Conservation (phyloP, 2,113 vertebrate species). For the Hippoglossus stenolepis region DNA sequence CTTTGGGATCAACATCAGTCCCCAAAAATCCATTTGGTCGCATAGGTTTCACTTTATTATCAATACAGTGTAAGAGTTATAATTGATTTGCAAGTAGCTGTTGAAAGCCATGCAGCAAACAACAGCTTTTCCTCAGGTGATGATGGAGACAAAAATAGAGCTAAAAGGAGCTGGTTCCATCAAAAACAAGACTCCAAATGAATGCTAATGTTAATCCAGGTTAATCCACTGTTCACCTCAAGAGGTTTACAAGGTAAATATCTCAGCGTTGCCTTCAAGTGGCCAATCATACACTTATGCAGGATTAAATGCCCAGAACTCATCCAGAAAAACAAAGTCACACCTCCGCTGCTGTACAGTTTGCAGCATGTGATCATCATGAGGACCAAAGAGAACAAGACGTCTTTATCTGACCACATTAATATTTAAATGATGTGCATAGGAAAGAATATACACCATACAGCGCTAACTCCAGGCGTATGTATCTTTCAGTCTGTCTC, state of each 20-base stretch:
- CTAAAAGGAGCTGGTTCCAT: not conserved
- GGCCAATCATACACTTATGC: too few relatives aligned
- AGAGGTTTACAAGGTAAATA: not conserved
- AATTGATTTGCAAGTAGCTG: not conserved
- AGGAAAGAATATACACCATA: not conserved
- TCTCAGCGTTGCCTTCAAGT: not conserved
- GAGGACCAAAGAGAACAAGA: not conserved
- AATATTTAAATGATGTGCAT: not conserved
- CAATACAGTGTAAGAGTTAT: not conserved
- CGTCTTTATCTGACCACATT: too few relatives aligned
- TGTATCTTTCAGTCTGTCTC: conserved; percentile 26
- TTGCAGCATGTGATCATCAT: not conserved
- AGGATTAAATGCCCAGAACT: too few relatives aligned
- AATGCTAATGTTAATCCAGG: too few relatives aligned
- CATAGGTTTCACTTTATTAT: not conserved
- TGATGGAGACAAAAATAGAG: not conserved
- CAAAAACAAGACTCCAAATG: too few relatives aligned
- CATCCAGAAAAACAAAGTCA: not conserved
- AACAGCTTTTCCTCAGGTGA: not conserved
- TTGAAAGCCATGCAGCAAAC: not conserved
- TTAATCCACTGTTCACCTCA: not conserved
- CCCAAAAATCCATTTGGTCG: too few relatives aligned
- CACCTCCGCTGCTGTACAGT: not conserved
- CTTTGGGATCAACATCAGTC: too few relatives aligned
- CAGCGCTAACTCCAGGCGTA: not conserved